These are phyloP conservation scores for Cremastinae sp. DNA, from an alignment of 2,888 invertebrate species.

Conservation along the genomic window DNA sequence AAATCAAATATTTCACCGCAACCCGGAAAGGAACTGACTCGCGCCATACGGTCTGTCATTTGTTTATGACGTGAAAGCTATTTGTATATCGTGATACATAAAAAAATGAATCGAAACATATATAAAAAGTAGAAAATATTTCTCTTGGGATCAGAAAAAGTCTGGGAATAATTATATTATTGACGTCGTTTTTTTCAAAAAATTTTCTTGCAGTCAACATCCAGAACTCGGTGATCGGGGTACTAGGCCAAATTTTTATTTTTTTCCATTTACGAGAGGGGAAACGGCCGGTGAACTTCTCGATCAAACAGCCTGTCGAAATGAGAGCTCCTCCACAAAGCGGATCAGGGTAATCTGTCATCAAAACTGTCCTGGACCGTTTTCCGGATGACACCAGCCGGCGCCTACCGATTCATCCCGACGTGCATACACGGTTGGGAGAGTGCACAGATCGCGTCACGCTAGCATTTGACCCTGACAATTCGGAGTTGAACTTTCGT, in stretches of 20 bases:
- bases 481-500: constrained; percentile 41
- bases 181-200: constrained; percentile 20
- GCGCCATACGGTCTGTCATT: constrained; percentile 54
- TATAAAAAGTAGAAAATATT: constrained; percentile 25
- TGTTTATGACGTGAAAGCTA: constrained; percentile 54
- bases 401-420: constrained; percentile 69
- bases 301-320: constrained; percentile 79
- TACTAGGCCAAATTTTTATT: constrained; percentile 63
- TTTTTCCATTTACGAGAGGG: constrained; percentile 80
- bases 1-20: constrained; percentile 66
- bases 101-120: constrained; percentile 11
- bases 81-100: constrained; percentile 20
- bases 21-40: constrained; percentile 52
- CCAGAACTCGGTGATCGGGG: constrained; percentile 58
- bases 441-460: constrained; percentile 67
- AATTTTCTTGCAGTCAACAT: constrained; percentile 44
- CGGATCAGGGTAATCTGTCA: constrained; percentile 80
- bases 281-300: constrained; percentile 77
- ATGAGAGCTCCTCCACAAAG: constrained; percentile 79
- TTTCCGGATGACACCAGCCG: constrained; percentile 75
- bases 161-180: too few relatives aligned
- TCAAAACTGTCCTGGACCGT: constrained; percentile 74
- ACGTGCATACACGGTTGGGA: constrained; percentile 25
- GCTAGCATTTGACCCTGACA: constrained; percentile 64
- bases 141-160: too few relatives aligned